Percentiles rank a stretch among this genome's conserved stretches.
Evolutionary conservation across 2,113 vertebrate genomes (phyloP).

Genomic region (Phaetusa simplex): DNA sequence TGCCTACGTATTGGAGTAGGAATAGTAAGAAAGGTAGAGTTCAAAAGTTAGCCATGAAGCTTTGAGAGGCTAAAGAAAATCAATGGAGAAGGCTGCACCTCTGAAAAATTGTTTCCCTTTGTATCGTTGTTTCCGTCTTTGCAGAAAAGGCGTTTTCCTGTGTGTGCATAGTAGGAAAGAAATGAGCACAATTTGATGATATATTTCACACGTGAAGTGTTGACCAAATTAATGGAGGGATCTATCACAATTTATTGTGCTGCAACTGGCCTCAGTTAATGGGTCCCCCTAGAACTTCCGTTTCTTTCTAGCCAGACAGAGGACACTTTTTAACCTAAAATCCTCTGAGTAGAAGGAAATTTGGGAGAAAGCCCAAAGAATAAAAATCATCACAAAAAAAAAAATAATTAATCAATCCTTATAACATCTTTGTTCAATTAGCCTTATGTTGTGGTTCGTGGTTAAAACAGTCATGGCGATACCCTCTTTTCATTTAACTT

Average conservation of each 20-base stretch:
- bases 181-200: background rate
- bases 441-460: background rate
- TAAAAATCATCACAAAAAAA: background rate
- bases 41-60: background rate
- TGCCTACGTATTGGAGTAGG: background rate
- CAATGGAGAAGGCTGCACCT: background rate
- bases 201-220: background rate
- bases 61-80: background rate
- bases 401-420: background rate
- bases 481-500: background rate
- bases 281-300: background rate
- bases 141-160: background rate
- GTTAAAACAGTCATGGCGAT: background rate
- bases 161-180: background rate
- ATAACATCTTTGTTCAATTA: background rate
- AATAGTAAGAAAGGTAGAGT: background rate
- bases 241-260: background rate
- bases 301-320: background rate
- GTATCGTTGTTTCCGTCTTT: background rate
- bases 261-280: background rate
- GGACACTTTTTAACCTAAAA: background rate
- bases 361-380: background rate
- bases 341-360: background rate
- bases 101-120: background rate
- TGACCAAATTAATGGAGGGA: background rate